Percentiles rank a stretch among this genome's conserved stretches.
Conservation (phyloP, 1,140 invertebrate genomes). For the Drusus annulatus region DNA sequence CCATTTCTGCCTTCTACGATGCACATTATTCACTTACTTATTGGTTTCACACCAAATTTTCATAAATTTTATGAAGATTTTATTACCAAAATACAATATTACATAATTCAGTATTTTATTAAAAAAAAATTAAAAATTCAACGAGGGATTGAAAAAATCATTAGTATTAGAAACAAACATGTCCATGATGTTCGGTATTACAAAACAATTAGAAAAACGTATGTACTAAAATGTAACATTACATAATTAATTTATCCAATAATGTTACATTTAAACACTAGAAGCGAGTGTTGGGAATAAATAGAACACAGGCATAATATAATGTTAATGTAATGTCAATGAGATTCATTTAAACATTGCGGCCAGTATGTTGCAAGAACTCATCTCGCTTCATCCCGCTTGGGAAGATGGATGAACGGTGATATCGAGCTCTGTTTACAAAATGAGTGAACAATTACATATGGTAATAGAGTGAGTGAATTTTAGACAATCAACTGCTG, state of each 20-base stretch:
- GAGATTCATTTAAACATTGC: constrained; percentile 22
- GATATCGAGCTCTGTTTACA: too few relatives aligned
- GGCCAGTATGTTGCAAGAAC: neutral
- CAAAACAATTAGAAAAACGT: constrained; percentile 29
- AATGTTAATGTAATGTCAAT: neutral
- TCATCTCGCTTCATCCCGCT: neutral
- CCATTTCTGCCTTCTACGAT: too few relatives aligned
- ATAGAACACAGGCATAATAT: neutral
- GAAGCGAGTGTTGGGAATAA: constrained; percentile 35
- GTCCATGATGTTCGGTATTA: constrained; percentile 16
- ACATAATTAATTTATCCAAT: constrained; percentile 20
- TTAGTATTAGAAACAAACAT: constrained; percentile 31
- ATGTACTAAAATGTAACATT: constrained; percentile 14
- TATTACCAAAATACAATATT: constrained; percentile 29
- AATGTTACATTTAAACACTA: constrained; percentile 31
- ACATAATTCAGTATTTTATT: constrained; percentile 26
- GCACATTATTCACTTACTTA: neutral
- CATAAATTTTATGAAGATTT: constrained; percentile 12
- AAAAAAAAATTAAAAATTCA: neutral
- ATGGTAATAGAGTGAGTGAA: constrained; percentile 15
- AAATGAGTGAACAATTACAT: constrained; percentile 10
- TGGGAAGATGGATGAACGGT: too few relatives aligned
- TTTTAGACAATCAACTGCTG: constrained; percentile 28
- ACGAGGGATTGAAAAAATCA: constrained; percentile 6
- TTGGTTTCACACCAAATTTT: constrained; percentile 8